Conservation (phyloP, 2,888 invertebrate species). For the Loripinus fragilis region DNA sequence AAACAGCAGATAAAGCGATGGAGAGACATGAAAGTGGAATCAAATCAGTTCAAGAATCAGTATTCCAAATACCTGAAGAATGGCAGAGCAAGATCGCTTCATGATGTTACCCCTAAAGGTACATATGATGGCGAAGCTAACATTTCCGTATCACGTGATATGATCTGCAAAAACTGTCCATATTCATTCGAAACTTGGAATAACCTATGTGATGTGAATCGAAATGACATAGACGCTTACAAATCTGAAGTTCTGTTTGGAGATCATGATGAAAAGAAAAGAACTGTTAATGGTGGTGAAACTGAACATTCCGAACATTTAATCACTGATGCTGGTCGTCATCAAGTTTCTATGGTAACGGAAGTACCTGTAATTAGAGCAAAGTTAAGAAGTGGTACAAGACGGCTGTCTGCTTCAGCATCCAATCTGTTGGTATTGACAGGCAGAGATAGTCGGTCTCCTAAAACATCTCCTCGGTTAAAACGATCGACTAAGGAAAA, state of each 20-base stretch:
- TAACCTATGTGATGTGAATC: conserved; percentile 33
- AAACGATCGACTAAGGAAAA: not conserved
- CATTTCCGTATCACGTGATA: conserved; percentile 1
- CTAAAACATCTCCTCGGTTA: not conserved
- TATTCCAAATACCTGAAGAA: conserved; percentile 19
- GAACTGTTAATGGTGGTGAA: not conserved
- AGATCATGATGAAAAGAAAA: not conserved
- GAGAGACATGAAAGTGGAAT: conserved; percentile 29
- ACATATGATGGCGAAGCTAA: not conserved
- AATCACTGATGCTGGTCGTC: not conserved
- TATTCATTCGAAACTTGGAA: conserved; percentile 47
- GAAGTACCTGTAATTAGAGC: not conserved
- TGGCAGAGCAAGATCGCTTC: not conserved
- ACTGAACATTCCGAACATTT: not conserved
- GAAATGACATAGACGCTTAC: conserved; percentile 37
- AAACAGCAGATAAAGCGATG: conserved; percentile 28
- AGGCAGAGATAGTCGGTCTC: not conserved
- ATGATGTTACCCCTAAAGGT: not conserved
- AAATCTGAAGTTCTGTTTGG: conserved; percentile 29
- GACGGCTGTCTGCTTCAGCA: not conserved
- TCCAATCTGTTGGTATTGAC: not conserved
- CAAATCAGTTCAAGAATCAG: conserved; percentile 27
- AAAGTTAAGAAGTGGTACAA: not conserved
- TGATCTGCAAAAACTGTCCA: conserved; percentile 43
- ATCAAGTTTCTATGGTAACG: not conserved